Conservation (phyloP, 2,113 vertebrate genomes). For the Zingel zingel region DNA sequence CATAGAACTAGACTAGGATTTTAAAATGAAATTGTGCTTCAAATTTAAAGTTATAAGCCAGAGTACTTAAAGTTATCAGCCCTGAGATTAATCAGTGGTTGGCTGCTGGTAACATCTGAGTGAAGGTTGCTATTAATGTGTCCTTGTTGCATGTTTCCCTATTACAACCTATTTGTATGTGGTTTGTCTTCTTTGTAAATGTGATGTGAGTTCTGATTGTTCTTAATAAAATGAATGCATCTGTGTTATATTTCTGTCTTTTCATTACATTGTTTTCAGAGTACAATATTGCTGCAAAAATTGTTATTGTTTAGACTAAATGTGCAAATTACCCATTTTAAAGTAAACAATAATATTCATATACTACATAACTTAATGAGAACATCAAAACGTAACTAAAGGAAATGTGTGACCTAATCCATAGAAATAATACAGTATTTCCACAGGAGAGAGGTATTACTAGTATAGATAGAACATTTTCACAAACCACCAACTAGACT, state of each 20-base stretch:
- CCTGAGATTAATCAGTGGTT: too few species aligned
- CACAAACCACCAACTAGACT: not conserved
- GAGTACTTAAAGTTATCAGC: not conserved
- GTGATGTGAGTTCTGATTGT: constrained; percentile 26
- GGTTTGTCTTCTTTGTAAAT: constrained; percentile 27
- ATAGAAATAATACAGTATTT: not conserved
- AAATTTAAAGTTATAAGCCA: not conserved
- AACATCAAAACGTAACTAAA: not conserved
- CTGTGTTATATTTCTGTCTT: not conserved
- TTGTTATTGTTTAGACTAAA: too few species aligned
- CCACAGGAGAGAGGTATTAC: not conserved
- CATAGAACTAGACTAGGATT: not conserved
- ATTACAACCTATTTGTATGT: constrained; percentile 22
- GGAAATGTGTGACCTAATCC: not conserved
- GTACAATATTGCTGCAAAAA: not conserved
- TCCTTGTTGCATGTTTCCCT: constrained; percentile 30
- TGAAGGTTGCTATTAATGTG: constrained; percentile 9
- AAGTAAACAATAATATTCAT: too few species aligned
- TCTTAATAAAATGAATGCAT: constrained; percentile 53
- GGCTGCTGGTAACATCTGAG: not conserved
- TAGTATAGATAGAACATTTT: not conserved
- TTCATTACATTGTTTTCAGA: not conserved
- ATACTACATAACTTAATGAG: not conserved
- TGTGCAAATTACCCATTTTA: too few species aligned
- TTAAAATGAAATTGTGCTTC: constrained; percentile 3